Base-by-base conservation (phyloP, 2,797 vertebrate genomes). In the Alcedo quadribrachys region DNA sequence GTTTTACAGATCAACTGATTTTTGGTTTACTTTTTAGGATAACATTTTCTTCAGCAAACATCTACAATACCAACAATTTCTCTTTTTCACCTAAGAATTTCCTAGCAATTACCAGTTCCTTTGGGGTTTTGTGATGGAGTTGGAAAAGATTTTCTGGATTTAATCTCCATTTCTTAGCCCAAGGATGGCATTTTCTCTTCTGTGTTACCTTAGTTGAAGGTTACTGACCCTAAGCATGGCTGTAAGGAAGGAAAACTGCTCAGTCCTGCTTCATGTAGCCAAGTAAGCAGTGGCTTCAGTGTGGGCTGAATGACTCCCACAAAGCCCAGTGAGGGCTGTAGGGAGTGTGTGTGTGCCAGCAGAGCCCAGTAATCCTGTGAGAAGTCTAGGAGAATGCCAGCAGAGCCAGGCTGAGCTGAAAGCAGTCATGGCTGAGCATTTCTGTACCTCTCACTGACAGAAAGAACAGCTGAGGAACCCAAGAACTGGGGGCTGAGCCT, bases 1-100 rank as follows among this genome's bases (percentile, higher is more conserved):
- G 11, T 81, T 69, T 67, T 50, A 25, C 60, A 63, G 61, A 42
- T 53, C 9, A 57, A 63, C 48, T 68, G 15, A 53, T 79, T 79
- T 79, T 43, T 60, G n/a, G 1, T 89, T 85, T 61, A 50, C n/a
- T 81, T 81, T 14, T 62, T 66, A 24, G 3, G 30, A 33, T 65
- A 87, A 66, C 30, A 32, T 78, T 81, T 93, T 92, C 35, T 81
- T 89, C 32, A 60, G 45, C 66, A 73, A 60, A 37, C 48, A 46
- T 81, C 10, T 14, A 1, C 12, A 13, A 40, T 45, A 42, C 22
- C 30, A 43, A 18, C 25, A 58, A 55, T 61, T 83, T 42, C 12
- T 22, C 15, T 46, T 63, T 46, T 73, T 76, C 48, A 90, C 12
- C 45, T 57, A 46, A 83, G 27, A 68, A 68, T 42, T 65, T 48